phyloP scores from a whole-genome alignment of 2,113 vertebrate genomes.

The Chaenogobius annularis region DNA sequence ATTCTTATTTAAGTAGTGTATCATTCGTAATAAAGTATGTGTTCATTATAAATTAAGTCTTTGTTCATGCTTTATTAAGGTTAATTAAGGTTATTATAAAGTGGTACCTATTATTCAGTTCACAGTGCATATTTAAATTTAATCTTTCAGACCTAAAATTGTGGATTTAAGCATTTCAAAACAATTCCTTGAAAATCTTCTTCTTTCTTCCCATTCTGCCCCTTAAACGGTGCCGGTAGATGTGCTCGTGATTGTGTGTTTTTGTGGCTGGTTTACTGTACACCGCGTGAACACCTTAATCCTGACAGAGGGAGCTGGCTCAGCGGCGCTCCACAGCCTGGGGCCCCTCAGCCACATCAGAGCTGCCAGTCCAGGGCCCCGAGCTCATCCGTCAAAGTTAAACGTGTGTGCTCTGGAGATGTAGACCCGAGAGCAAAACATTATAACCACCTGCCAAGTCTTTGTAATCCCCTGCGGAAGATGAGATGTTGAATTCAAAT shows the following conservation, averaged over 20 bases:
- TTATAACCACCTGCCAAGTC: neutral
- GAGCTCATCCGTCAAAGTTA: constrained; percentile 14
- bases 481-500: no score
- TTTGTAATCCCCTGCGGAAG: neutral
- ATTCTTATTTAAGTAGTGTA: no score
- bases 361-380: constrained; percentile 11
- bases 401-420: neutral
- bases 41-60: no score
- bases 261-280: neutral
- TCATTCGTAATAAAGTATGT: no score
- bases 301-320: constrained; percentile 20
- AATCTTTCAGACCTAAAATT: no score
- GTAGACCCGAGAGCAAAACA: neutral
- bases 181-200: neutral
- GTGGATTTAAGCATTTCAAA: neutral
- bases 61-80: no score
- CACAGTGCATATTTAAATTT: no score
- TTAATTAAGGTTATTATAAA: no score
- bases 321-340: constrained; percentile 31
- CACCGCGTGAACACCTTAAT: constrained; percentile 14
- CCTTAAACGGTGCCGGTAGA: neutral
- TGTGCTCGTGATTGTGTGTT: neutral
- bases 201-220: neutral
- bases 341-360: constrained; percentile 19
- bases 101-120: no score